Base-by-base conservation (phyloP, 2,113 vertebrate species). In the Protobothrops mucrosquamatus region DNA sequence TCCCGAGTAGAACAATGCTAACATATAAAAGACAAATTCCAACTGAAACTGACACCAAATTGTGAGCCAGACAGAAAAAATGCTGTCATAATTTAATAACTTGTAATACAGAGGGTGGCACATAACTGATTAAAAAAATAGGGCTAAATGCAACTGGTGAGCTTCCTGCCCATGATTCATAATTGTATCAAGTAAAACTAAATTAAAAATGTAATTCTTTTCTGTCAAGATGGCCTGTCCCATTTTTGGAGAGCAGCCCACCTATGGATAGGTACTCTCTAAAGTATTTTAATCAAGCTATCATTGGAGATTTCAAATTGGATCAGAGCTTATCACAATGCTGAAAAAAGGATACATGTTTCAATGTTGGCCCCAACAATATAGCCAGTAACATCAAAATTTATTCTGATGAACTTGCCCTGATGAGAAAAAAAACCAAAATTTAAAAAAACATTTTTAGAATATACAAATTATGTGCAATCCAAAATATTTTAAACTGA, bases 371-470 rank as follows among this genome's bases (percentile, higher is more conserved):
- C 99, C 94, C 99, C 99, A 69, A 99, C 99, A 10, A 99, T 99
- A 96, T 99, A 99, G 94, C 99, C 99, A 6, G 99, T 99, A 94
- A 99, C 99, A 95, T 99, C 99, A 89, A 99, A 99, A 97, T 99
- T 99, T 97, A 99, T 99, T 93, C 99, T 98, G 97, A 99, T 99
- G 97, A 99, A 99, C 95, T 99, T 99, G 89, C 99, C 99, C 99
- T 99, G 97, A 11, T 96, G 95, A 88, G n/a, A 94, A 95, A 95
- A 93, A 87, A 91, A 94, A 88, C 9, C 24, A 92, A 54, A 94
- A 8, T 94, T 5, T 29, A 2, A 6, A 5, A 90, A 94, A 57
- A 61, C 2, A 91, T 85, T 90, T 89, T 89, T 18, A 56, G 18
- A 51, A 52, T 52, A 14, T 87, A 81, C 34, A 81, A 39, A 18